Evolutionary conservation across 2,113 vertebrate genomes (phyloP).

Genomic region (Porphyrio hochstetteri): DNA sequence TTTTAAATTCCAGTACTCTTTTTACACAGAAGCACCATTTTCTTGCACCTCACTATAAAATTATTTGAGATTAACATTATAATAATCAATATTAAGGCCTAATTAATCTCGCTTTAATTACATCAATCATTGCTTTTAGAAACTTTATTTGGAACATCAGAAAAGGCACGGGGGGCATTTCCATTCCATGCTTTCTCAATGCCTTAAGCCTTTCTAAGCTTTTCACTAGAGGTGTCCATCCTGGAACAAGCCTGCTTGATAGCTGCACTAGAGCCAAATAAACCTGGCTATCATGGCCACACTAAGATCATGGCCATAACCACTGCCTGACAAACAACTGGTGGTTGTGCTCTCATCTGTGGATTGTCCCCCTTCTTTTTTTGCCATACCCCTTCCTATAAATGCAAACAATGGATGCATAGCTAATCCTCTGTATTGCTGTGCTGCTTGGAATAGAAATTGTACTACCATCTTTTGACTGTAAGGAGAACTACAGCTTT

Average conservation of each 20-base stretch:
- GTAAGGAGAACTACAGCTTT: conserved; percentile 42
- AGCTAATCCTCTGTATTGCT: not conserved
- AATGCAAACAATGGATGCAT: not conserved
- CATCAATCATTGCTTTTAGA: not conserved
- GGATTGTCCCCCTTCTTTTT: not conserved
- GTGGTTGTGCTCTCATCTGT: not conserved
- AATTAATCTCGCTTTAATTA: not conserved
- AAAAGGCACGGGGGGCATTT: not conserved
- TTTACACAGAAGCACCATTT: not conserved
- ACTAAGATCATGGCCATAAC: not conserved
- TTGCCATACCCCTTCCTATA: not conserved
- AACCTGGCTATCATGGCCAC: not conserved
- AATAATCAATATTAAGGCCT: not conserved
- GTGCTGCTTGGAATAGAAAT: not conserved
- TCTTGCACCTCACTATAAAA: not conserved
- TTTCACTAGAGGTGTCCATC: not conserved
- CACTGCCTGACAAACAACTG: not conserved
- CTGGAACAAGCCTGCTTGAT: not conserved
- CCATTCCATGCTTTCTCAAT: not conserved
- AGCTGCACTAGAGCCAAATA: not conserved
- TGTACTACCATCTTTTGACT: conserved; percentile 57
- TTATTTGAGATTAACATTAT: not conserved
- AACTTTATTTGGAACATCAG: not conserved
- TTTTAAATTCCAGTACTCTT: not conserved
- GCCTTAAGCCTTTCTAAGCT: not conserved